These are phyloP conservation scores for Ictalurus punctatus DNA, from an alignment of 2,113 vertebrate species.

Conservation along the genomic window DNA sequence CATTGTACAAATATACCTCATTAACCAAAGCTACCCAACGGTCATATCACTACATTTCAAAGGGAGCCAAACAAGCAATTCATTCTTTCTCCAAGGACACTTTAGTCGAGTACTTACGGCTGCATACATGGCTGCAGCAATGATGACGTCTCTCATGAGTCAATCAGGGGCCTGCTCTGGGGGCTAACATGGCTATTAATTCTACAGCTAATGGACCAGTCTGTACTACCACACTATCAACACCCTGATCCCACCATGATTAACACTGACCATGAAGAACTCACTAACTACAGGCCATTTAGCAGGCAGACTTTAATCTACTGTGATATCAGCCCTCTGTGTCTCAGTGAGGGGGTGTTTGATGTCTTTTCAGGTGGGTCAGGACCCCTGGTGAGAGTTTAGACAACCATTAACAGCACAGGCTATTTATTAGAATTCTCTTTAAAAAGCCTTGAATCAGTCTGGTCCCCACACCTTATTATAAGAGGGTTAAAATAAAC, in stretches of 20 bases:
- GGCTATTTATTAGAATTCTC: slow-evolving; percentile 2
- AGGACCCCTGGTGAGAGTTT: slow-evolving; percentile 41
- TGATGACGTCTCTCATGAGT: slow-evolving; percentile 53
- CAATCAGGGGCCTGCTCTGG: slow-evolving; percentile 33
- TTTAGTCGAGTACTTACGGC: slow-evolving; percentile 36
- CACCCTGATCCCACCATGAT: slow-evolving; percentile 66
- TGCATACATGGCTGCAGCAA: slow-evolving; percentile 45
- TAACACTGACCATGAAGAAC: slow-evolving; percentile 64
- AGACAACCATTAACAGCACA: slow-evolving; percentile 14
- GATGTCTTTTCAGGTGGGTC: slow-evolving; percentile 42
- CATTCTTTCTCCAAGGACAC: slow-evolving; percentile 48
- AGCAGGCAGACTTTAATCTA: slow-evolving; percentile 65
- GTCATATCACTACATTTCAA: slow-evolving; percentile 49
- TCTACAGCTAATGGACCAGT: slow-evolving; percentile 56
- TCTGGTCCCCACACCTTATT: slow-evolving; percentile 35
- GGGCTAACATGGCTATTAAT: slow-evolving; percentile 58
- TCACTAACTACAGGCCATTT: slow-evolving; percentile 61
- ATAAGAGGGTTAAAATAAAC: slow-evolving; percentile 61
- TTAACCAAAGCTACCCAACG: slow-evolving; percentile 48
- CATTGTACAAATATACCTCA: slow-evolving; percentile 43
- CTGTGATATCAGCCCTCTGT: slow-evolving; percentile 59
- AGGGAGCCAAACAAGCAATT: slow-evolving; percentile 51
- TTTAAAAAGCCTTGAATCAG: neutral
- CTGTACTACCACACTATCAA: slow-evolving; percentile 57
- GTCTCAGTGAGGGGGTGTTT: slow-evolving; percentile 30